phyloP scores from a whole-genome alignment of 2,113 vertebrate genomes.

The Opisthocomus hoazin region DNA sequence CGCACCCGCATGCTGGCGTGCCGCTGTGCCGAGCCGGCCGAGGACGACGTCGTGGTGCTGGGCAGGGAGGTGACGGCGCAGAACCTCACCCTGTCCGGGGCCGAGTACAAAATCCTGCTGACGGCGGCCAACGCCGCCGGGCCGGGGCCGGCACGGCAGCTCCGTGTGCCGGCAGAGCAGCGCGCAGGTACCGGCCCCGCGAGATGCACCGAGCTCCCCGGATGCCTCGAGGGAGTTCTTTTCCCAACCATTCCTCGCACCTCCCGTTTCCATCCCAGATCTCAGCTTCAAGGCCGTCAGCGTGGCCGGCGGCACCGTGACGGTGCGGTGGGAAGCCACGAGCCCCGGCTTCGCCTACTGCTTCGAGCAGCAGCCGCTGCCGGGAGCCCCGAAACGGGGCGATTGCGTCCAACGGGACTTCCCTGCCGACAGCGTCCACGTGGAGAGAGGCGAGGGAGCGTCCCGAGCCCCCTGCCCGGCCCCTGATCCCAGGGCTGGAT shows the following conservation, averaged over 20 bases:
- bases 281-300: neutral
- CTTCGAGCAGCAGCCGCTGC: conserved; percentile 18
- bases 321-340: neutral
- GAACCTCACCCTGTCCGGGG: conserved; percentile 35
- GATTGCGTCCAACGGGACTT: neutral
- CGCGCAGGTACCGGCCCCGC: neutral
- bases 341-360: neutral
- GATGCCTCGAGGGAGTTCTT: neutral
- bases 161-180: neutral
- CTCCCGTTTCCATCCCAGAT: neutral
- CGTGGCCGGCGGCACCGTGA: fast-evolving
- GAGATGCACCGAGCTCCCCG: fast-evolving
- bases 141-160: fast-evolving
- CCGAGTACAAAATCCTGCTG: conserved; percentile 35
- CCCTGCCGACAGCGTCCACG: neutral
- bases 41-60: neutral
- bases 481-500: fast-evolving
- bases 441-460: neutral
- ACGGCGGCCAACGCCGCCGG: neutral
- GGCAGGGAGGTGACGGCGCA: neutral
- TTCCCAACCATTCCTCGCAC: no score
- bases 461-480: fast-evolving
- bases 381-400: fast-evolving
- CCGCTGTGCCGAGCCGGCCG: neutral
- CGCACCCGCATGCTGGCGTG: neutral